Evolutionary conservation across 1,140 invertebrate genomes (phyloP).

Genomic region (Bombus superbus): DNA sequence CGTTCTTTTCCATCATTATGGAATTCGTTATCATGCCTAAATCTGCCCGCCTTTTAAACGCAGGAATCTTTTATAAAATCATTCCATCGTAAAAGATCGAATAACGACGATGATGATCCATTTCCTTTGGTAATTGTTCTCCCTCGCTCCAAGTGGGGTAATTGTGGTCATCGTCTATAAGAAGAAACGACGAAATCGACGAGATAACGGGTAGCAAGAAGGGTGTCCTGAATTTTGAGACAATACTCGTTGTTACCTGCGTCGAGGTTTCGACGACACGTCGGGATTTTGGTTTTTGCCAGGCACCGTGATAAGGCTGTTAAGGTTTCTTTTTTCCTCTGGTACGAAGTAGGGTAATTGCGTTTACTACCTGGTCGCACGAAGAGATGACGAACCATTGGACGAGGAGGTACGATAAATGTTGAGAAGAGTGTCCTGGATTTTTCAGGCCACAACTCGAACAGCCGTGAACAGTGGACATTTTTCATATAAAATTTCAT

Average conservation of each 20-base stretch:
- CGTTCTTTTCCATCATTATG: not conserved
- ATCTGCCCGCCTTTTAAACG: not conserved
- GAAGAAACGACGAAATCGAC: not conserved
- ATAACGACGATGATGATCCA: not conserved
- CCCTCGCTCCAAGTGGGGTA: not conserved
- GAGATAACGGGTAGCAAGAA: not conserved
- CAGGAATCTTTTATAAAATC: not conserved
- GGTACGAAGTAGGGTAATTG: constrained; percentile 39
- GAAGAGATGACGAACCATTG: too few species aligned
- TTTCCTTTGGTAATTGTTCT: not conserved
- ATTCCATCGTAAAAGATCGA: too few species aligned
- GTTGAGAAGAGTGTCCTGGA: constrained; percentile 27
- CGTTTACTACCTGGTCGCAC: not conserved
- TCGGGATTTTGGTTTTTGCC: not conserved
- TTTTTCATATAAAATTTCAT: constrained; percentile 53
- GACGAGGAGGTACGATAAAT: not conserved
- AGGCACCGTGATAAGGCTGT: not conserved
- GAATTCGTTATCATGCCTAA: not conserved
- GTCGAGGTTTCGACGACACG: not conserved
- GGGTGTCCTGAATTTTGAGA: not conserved
- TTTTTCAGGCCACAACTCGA: not conserved
- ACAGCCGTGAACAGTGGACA: constrained; percentile 25
- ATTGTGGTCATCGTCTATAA: not conserved
- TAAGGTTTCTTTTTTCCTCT: not conserved
- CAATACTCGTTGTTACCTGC: not conserved